Conservation (phyloP, 2,797 vertebrate genomes). For the Nyctibius grandis region DNA sequence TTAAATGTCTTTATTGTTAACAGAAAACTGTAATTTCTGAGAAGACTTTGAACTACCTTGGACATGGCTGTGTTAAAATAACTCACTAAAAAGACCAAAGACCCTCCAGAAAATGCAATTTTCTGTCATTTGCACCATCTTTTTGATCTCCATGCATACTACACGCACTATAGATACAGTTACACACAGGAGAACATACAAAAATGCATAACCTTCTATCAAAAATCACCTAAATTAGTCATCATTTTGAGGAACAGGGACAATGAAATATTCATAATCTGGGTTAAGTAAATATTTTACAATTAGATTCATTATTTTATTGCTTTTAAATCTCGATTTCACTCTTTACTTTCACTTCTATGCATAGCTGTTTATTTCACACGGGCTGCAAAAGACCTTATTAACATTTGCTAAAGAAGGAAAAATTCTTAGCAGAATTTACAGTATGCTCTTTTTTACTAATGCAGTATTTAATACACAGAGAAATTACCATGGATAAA, state of each 20-base stretch:
- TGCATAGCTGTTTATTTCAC: not conserved
- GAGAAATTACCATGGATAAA: too few relatives aligned
- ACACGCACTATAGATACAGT: not conserved
- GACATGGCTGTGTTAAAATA: not conserved
- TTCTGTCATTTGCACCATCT: not conserved
- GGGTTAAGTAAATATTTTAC: not conserved
- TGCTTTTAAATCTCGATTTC: not conserved
- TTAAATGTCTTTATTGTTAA: not conserved
- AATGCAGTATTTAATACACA: not conserved
- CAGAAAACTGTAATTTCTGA: not conserved
- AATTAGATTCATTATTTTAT: not conserved
- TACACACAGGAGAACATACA: not conserved
- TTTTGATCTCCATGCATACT: not conserved
- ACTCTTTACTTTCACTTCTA: not conserved
- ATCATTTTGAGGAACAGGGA: not conserved
- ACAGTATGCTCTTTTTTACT: not conserved
- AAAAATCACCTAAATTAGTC: not conserved
- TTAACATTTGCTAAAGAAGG: not conserved
- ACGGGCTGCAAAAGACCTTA: not conserved
- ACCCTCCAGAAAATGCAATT: not conserved
- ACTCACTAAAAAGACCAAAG: not conserved
- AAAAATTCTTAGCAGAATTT: not conserved
- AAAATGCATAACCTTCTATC: not conserved
- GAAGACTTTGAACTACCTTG: not conserved
- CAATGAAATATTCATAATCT: conserved; percentile 2